Evolutionary conservation across 2,888 invertebrate species (phyloP), one percentile per base, ranked within the genome.

Genomic region (Urechis unicinctus): DNA sequence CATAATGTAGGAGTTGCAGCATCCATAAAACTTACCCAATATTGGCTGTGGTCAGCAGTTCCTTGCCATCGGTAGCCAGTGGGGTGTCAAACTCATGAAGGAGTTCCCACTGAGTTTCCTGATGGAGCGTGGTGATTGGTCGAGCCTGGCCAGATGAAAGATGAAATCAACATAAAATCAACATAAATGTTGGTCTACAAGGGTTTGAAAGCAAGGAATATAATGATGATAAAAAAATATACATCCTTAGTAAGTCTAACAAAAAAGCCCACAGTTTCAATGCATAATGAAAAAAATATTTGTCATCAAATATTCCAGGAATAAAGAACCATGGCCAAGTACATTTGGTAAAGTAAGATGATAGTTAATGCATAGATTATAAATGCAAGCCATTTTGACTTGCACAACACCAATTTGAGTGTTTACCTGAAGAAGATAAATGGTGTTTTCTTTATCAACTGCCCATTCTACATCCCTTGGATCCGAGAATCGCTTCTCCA

Each of bases 381-480:
- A n/a, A n/a, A n/a, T n/a, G n/a, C n/a, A n/a, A n/a, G n/a, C n/a
- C n/a, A n/a, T n/a, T n/a, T n/a, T n/a, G n/a, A n/a, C n/a, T n/a
- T n/a, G n/a, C n/a, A n/a, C n/a, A n/a, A n/a, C n/a, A n/a, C n/a
- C n/a, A n/a, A n/a, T n/a, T n/a, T n/a, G n/a, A n/a, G n/a, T 9
- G 50, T 43, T 50, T 59, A 75, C 86, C 84, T 91, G 88, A 17
- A 79, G 68, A 28, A 79, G 56, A 55, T 69, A 77, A 5, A 78
- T 64, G 22, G 63, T 50, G 66, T 85, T 41, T n/a, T 49, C 85
- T 69, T 83, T 78, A 44, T 83, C 79, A 44, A 88, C 75, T 9
- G 88, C 89, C 87, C 89, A 91, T 77, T 91, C 91, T 53, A 91
- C 84, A 70, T 91, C 90, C 62, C 88, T 81, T 0, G 86, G 83